phyloP scores from a whole-genome alignment of 1,140 invertebrate genomes.

The Copidosoma floridanum region DNA sequence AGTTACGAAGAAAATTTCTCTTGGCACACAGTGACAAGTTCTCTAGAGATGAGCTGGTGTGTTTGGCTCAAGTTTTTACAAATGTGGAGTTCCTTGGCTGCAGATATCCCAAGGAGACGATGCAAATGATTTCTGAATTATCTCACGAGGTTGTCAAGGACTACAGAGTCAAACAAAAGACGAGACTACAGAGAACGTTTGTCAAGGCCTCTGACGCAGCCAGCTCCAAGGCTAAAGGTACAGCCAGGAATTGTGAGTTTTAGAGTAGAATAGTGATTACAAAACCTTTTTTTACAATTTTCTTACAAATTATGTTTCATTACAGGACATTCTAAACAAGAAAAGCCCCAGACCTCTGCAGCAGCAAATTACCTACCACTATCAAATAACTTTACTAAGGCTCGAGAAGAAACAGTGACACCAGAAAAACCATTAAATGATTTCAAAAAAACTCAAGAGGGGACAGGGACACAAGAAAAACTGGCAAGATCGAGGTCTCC shows the following conservation, averaged over 20 bases:
- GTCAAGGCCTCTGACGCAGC: slow-evolving; percentile 76
- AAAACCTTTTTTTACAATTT: no score
- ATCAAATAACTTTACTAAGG: no score
- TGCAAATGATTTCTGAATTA: slow-evolving; percentile 72
- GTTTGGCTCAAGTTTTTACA: slow-evolving; percentile 77
- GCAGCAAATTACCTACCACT: no score
- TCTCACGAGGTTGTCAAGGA: slow-evolving; percentile 69
- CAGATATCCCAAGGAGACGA: slow-evolving; percentile 78
- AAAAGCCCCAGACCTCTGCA: not conserved
- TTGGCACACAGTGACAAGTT: slow-evolving; percentile 69
- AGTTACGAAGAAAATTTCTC: slow-evolving; percentile 73
- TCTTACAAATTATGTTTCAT: slow-evolving; percentile 8
- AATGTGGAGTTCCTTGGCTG: slow-evolving; percentile 84
- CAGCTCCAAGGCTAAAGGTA: slow-evolving; percentile 68
- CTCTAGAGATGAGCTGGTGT: slow-evolving; percentile 72
- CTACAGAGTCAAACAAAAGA: slow-evolving; percentile 66
- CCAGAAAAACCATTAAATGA: no score
- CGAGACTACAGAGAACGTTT: slow-evolving; percentile 73
- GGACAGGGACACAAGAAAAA: no score
- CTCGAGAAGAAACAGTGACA: no score
- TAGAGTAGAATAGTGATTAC: no score
- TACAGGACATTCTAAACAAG: slow-evolving; percentile 1
- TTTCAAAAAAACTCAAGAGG: no score
- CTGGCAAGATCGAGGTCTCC: no score
- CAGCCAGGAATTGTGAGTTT: slow-evolving; percentile 55